These are phyloP conservation scores for Tetragonisca angustula DNA, from an alignment of 2,888 invertebrate species.

Conservation along the genomic window DNA sequence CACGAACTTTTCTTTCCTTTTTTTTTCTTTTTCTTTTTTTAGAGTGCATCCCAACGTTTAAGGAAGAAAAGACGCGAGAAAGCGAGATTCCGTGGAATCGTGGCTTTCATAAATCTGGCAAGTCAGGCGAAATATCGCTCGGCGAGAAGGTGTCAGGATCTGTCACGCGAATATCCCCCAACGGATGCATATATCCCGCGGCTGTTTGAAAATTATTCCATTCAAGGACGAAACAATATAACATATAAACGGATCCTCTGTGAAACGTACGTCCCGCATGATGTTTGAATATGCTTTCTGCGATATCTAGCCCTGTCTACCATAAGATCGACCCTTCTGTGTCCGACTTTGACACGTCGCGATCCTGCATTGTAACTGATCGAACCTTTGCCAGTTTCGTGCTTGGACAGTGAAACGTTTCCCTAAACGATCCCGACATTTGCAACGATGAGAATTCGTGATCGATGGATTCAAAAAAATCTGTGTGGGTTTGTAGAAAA, in stretches of 20 bases:
- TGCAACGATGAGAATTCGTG: not conserved
- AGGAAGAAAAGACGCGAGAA: not conserved
- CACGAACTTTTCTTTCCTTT: no score
- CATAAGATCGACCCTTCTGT: not conserved
- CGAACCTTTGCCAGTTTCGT: not conserved
- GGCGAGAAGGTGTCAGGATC: not conserved
- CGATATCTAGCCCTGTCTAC: not conserved
- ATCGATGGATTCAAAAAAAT: no score
- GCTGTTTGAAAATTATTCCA: constrained; percentile 21
- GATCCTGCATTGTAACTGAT: not conserved
- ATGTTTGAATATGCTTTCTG: not conserved
- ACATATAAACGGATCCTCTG: not conserved
- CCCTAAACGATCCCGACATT: no score
- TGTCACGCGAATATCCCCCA: not conserved
- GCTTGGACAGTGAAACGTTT: not conserved
- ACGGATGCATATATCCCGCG: not conserved
- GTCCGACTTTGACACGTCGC: not conserved
- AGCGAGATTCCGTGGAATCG: not conserved
- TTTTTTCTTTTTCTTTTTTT: accelerated
- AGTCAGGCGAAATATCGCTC: no score
- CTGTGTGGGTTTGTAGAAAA: no score
- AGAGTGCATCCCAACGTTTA: accelerated
- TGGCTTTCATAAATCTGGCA: not conserved
- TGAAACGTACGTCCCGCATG: not conserved
- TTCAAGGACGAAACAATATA: not conserved